Evolutionary conservation across 2,888 invertebrate genomes (phyloP).

Genomic region (Prosapia bicincta): DNA sequence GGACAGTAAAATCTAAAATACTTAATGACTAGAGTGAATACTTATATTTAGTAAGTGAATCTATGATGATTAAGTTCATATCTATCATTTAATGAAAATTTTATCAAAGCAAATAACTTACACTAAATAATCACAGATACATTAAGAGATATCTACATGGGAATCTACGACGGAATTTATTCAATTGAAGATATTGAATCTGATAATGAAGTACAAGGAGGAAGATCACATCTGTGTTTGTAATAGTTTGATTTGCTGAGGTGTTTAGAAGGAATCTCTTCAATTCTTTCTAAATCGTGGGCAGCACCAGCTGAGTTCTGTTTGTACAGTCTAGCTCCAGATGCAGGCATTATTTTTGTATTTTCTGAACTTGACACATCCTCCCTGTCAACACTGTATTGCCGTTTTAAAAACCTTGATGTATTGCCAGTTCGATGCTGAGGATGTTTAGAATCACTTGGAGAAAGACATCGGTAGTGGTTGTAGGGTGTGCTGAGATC

Average conservation of each 20-base stretch:
- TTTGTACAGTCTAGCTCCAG: slow-evolving; percentile 51
- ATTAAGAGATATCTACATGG: background rate
- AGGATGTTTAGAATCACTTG: slow-evolving; percentile 49
- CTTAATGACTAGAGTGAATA: no score
- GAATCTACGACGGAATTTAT: background rate
- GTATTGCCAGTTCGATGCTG: slow-evolving; percentile 29
- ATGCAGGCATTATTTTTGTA: background rate
- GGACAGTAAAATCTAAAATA: no score
- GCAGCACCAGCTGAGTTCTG: slow-evolving; percentile 67
- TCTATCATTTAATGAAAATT: no score
- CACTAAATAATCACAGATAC: background rate
- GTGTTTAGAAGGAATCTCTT: slow-evolving; percentile 50
- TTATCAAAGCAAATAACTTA: no score
- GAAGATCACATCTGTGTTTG: slow-evolving; percentile 32
- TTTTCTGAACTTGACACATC: slow-evolving; percentile 44
- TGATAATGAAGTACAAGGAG: background rate
- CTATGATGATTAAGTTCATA: no score
- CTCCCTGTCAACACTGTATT: slow-evolving; percentile 66
- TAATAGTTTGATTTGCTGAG: slow-evolving; percentile 23
- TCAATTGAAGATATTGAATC: slow-evolving; percentile 2
- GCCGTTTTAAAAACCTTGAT: slow-evolving; percentile 53
- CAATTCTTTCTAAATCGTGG: slow-evolving; percentile 65
- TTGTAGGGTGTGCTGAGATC: slow-evolving; percentile 72
- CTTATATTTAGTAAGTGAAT: no score
- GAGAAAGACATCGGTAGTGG: slow-evolving; percentile 68